Conservation (phyloP, 2,888 invertebrate species). For the Serrognathus titanus region DNA sequence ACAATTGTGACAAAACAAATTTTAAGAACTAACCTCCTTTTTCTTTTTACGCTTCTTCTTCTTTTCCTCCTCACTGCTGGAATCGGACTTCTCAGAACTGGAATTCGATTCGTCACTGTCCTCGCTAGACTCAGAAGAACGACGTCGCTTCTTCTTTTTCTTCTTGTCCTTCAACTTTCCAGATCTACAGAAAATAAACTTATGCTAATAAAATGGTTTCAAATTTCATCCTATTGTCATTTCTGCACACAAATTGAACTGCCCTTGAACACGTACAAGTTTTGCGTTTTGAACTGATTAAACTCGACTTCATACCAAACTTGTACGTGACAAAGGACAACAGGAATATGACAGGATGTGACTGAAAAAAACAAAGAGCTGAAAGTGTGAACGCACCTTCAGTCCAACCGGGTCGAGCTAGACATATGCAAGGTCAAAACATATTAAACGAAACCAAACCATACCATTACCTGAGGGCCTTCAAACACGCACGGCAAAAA, state of each 20-base stretch:
- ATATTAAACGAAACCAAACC: slow-evolving; percentile 30
- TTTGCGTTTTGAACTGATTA: background rate
- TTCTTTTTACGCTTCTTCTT: slow-evolving; percentile 51
- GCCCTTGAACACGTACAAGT: background rate
- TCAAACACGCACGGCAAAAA: slow-evolving; percentile 47
- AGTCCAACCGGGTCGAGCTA: slow-evolving; percentile 42
- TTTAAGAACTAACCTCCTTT: slow-evolving; percentile 46
- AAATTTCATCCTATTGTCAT: background rate
- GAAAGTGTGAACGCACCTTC: slow-evolving; percentile 45
- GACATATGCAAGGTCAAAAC: slow-evolving; percentile 44
- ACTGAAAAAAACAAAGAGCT: slow-evolving; percentile 23
- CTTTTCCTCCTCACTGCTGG: slow-evolving; percentile 48
- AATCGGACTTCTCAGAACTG: slow-evolving; percentile 39
- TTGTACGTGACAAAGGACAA: slow-evolving; percentile 5
- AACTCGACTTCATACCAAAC: background rate
- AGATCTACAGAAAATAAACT: slow-evolving; percentile 13
- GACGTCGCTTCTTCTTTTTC: slow-evolving; percentile 45
- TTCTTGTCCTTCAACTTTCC: slow-evolving; percentile 26
- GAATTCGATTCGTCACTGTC: slow-evolving; percentile 35
- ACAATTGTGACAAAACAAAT: slow-evolving; percentile 11
- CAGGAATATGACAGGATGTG: slow-evolving; percentile 5
- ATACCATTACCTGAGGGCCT: slow-evolving; percentile 47
- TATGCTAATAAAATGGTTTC: background rate
- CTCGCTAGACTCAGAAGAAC: slow-evolving; percentile 35
- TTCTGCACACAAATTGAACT: background rate